Conservation (phyloP, 2,888 invertebrate genomes). For the Brenthis daphne region DNA sequence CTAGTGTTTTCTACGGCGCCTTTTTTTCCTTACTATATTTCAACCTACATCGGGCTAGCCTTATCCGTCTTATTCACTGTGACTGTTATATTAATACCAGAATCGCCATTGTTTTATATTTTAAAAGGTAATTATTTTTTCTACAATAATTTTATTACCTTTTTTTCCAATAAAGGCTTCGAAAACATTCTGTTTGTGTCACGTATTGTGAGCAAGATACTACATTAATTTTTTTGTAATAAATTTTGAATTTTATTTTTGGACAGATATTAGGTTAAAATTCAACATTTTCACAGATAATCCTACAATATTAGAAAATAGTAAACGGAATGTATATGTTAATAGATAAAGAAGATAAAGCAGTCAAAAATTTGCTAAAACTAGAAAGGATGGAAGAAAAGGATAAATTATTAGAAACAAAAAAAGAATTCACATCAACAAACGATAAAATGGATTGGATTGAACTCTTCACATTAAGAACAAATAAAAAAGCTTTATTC, state of each 20-base stretch:
- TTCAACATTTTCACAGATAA: no score
- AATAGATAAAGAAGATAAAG: conserved; percentile 45
- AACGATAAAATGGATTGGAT: conserved; percentile 44
- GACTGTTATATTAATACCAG: conserved; percentile 48
- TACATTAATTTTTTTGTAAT: no score
- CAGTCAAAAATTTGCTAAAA: conserved; percentile 44
- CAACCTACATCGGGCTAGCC: conserved; percentile 45
- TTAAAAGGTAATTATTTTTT: conserved; percentile 46
- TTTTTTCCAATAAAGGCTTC: background rate
- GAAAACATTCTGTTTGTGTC: no score
- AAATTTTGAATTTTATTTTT: no score
- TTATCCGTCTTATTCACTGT: conserved; percentile 40
- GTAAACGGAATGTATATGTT: no score
- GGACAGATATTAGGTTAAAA: no score
- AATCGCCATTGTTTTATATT: conserved; percentile 53
- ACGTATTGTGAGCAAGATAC: background rate
- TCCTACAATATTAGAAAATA: no score
- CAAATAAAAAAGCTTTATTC: conserved; percentile 53
- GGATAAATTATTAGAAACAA: conserved; percentile 43
- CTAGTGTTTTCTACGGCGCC: conserved; percentile 47
- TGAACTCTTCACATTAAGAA: conserved; percentile 49
- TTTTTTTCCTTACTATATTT: conserved; percentile 43
- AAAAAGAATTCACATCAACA: conserved; percentile 39
- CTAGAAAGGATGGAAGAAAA: conserved; percentile 53
- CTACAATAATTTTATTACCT: background rate